Evolutionary conservation across 1,140 invertebrate genomes (phyloP), one percentile per base, ranked within the genome.

Genomic region (Mycetomoellerius zeteki): DNA sequence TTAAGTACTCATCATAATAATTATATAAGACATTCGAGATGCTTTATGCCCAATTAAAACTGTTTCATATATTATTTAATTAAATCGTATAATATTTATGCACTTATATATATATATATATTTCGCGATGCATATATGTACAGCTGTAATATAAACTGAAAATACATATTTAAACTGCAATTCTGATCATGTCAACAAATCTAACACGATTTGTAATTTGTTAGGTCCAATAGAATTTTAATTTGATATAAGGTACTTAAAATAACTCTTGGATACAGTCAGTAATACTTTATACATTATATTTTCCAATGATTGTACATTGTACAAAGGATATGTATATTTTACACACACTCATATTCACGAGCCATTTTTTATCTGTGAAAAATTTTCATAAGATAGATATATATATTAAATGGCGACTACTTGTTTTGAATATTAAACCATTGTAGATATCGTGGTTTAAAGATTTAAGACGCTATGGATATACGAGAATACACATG

Each of bases 291-390:
- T 72, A 24, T 43, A 72, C 24, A 58, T 52, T 80, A 71, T 82
- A 72, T 72, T 73, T 72, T 73, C 12, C 67, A 43, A 82, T 47
- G 8, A 58, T 81, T 71, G 30, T 12, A 21, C 67, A 81, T 81
- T 72, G 30, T 69, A 81, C 30, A 8, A 43, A 47, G 56, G 33
- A 73, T 76, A 76, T 75, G n/a, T 80, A 67, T 47, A 52, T 43
- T 72, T 58, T 73, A 56, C 33, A 73, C 21, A 72, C 65, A 80
- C 14, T 37, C 30, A 58, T 71, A 21, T 58, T 72, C 65, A 71
- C 78, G 65, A 56, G 50, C 37, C 50, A 30, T 72, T 27, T 56
- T 72, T 33, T 24, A 30, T 73, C 14, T 24, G 80, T 60, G 69
- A 82, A 72, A 72, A 82, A 58, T 27, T 65, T 71, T 33, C 50